Evolutionary conservation across 1,140 invertebrate species (phyloP).

Genomic region (Chironomus tepperi): DNA sequence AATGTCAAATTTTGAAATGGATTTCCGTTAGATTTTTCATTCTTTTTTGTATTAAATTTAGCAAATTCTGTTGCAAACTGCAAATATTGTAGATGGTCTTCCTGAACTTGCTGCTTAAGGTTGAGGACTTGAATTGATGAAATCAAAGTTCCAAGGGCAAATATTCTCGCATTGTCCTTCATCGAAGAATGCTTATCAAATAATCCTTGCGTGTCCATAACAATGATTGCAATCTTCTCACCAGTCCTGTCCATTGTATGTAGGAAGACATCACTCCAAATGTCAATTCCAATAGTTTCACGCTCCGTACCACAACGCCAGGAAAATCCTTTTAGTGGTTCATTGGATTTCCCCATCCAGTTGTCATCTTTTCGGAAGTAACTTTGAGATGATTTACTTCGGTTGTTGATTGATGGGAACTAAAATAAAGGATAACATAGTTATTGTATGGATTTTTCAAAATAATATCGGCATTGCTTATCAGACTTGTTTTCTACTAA

Average conservation of each 20-base stretch:
- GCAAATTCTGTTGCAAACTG: conserved; percentile 69
- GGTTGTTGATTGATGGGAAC: not conserved
- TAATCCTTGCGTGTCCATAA: conserved; percentile 64
- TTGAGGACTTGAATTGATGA: conserved; percentile 58
- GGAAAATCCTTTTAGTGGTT: conserved; percentile 40
- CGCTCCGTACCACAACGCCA: conserved; percentile 53
- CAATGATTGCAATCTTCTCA: conserved; percentile 47
- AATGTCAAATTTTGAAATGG: conserved; percentile 63
- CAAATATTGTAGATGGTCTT: conserved; percentile 58
- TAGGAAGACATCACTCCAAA: conserved; percentile 59
- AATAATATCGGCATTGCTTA: too few relatives aligned
- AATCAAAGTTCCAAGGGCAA: conserved; percentile 55
- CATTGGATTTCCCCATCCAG: conserved; percentile 43
- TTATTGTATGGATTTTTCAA: too few relatives aligned
- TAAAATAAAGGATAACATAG: not conserved
- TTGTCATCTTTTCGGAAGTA: conserved; percentile 26
- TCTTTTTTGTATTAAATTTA: conserved; percentile 53
- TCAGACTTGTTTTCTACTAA: too few relatives aligned
- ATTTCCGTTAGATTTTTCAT: conserved; percentile 37
- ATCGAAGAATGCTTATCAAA: conserved; percentile 63
- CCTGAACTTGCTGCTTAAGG: conserved; percentile 55
- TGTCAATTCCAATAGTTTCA: conserved; percentile 59
- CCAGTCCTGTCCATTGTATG: conserved; percentile 39
- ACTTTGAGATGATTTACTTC: not conserved
- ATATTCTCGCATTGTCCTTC: conserved; percentile 61